These are phyloP conservation scores for Diorhabda carinulata DNA, from an alignment of 1,140 invertebrate genomes.

Conservation along the genomic window DNA sequence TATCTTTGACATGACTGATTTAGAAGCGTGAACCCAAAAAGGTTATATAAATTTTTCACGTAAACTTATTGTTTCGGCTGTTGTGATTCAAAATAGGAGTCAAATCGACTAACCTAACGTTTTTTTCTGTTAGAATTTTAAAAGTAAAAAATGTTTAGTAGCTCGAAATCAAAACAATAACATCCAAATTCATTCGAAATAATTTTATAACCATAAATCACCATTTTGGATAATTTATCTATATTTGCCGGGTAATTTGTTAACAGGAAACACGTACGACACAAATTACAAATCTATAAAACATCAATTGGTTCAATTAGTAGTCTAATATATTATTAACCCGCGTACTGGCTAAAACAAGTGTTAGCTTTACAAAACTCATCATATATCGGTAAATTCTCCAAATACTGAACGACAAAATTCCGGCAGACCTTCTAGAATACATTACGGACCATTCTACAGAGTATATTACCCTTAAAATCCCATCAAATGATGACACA, in stretches of 20 bases:
- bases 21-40: no score
- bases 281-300: constrained; percentile 21
- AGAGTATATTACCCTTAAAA: no score
- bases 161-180: neutral
- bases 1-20: no score
- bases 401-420: constrained; percentile 6
- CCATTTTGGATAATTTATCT: constrained; percentile 16
- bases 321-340: constrained; percentile 22
- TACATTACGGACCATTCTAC: constrained; percentile 2
- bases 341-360: constrained; percentile 15
- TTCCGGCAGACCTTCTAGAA: neutral
- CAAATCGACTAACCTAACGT: no score
- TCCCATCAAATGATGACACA: no score
- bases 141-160: no score
- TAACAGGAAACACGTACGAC: constrained; percentile 7
- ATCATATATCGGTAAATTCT: constrained; percentile 15
- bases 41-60: no score
- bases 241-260: constrained; percentile 18
- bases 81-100: no score
- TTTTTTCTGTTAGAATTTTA: no score
- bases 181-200: constrained; percentile 1
- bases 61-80: no score
- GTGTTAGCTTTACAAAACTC: constrained; percentile 21
- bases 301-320: constrained; percentile 22
- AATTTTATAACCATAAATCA: constrained; percentile 6